Base-by-base conservation (phyloP, 2,888 invertebrate species). In the Lepidocyrtinus sp. region DNA sequence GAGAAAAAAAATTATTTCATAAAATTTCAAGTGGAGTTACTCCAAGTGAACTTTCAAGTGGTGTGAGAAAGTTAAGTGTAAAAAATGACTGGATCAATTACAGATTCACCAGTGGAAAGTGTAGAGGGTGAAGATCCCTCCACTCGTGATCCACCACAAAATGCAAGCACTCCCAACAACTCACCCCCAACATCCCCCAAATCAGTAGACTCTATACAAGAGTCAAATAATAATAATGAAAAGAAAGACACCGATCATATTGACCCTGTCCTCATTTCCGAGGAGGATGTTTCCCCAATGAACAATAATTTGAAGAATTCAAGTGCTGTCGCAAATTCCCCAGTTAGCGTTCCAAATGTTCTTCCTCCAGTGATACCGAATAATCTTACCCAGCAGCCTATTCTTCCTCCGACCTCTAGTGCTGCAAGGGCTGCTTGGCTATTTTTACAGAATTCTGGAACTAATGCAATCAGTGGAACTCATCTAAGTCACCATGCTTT, bases 391-490 rank as follows among this genome's bases (percentile, higher is more conserved):
- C 45, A 19, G 15, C 19, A 12, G 2, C 63, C 46, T 19, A n/a
- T 22, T 0, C 59, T 65, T 61, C 77, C 71, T 5, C 69, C 45
- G 19, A 67, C 61, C 5, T n/a, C 74, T 27, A 55, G 65, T 5
- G 62, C 78, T 5, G 73, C 78, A 7, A 21, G 73, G 2, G 78
- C 73, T 22, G 73, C 78, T 24, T 79, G 78, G 78, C 36, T 79
- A 9, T 71, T 79, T 17, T 59, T 79, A 2, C 78, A 79, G 19
- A 79, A 79, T 25, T 68, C 73, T 7, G 50, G 50, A 50, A 63
- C 1, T 25, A 63, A 63, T 25, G n/a, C 24, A 63, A 63, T 63
- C 26, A 26, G 25, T 63, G 63, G 63, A 24, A 24, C 17, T 36
- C 27, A 50, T 25, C 22, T 25, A 12, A 36, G 22, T 50, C 73